A percentile compares a stretch with the other conserved stretches of the same genome.
phyloP scores from a whole-genome alignment of 2,888 invertebrate genomes.

The Lomographa bimaculata region DNA sequence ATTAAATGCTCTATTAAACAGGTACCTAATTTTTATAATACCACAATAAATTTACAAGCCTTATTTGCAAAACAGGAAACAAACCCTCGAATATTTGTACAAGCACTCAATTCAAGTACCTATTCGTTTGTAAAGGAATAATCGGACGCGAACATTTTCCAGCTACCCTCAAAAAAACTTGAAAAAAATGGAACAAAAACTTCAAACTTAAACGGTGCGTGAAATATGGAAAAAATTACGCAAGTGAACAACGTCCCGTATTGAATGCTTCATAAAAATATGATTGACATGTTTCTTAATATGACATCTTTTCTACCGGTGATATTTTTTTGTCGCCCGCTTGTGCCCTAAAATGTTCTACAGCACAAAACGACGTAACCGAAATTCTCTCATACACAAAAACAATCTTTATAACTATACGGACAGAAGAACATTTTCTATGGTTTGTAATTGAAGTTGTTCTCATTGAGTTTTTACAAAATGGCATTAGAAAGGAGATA shows the following conservation, averaged over 20 bases:
- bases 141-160: slow-evolving; percentile 53
- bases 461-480: slow-evolving; percentile 14
- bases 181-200: slow-evolving; percentile 59
- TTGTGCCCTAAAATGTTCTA: slow-evolving; percentile 45
- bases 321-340: slow-evolving; percentile 81
- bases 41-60: no score
- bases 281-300: slow-evolving; percentile 83
- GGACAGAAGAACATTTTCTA: slow-evolving; percentile 24
- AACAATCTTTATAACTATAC: fast-evolving
- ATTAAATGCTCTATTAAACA: no score
- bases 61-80: slow-evolving; percentile 64
- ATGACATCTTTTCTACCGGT: slow-evolving; percentile 81
- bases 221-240: slow-evolving; percentile 75
- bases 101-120: slow-evolving; percentile 43
- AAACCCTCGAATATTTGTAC: slow-evolving; percentile 52
- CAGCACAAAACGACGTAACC: slow-evolving; percentile 23
- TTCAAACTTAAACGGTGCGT: slow-evolving; percentile 63
- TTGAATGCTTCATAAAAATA: slow-evolving; percentile 81
- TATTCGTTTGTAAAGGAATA: slow-evolving; percentile 51
- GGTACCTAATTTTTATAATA: no score
- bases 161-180: slow-evolving; percentile 43
- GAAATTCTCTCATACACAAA: no score
- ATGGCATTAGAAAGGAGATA: slow-evolving; percentile 69
- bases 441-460: background rate
- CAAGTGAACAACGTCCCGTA: slow-evolving; percentile 74